phyloP scores from a whole-genome alignment of 2,888 invertebrate species.

The Actias luna region DNA sequence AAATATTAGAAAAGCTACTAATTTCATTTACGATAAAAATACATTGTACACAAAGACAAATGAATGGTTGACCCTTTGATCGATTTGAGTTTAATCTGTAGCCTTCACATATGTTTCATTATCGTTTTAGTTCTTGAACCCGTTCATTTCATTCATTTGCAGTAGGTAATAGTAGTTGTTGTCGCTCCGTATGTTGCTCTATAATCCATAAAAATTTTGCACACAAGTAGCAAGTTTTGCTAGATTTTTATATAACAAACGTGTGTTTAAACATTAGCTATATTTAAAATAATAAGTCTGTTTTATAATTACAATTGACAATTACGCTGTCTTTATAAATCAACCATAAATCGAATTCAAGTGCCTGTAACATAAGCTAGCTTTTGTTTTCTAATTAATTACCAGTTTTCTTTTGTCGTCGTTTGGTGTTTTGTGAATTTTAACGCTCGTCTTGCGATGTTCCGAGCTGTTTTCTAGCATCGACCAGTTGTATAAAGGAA shows the following conservation, averaged over 20 bases:
- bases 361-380: slow-evolving; percentile 55
- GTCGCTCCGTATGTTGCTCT: not conserved
- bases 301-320: not conserved
- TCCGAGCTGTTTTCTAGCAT: slow-evolving; percentile 80
- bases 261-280: not conserved
- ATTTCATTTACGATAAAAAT: too few species aligned
- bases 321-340: slow-evolving; percentile 13
- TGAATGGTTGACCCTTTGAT: too few species aligned
- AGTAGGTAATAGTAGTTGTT: not conserved
- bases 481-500: slow-evolving; percentile 62
- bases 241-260: not conserved
- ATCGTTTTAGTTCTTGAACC: not conserved
- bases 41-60: too few species aligned
- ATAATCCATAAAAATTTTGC: not conserved
- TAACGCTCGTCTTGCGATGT: slow-evolving; percentile 66
- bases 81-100: not conserved
- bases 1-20: too few species aligned
- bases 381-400: slow-evolving; percentile 43
- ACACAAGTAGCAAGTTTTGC: not conserved
- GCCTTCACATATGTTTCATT: not conserved
- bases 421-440: slow-evolving; percentile 57
- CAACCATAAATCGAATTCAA: slow-evolving; percentile 49
- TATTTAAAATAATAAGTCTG: not conserved
- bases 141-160: slow-evolving; percentile 2
- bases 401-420: slow-evolving; percentile 45